phyloP scores from a whole-genome alignment of 2,113 vertebrate genomes.

The Abramis brama region DNA sequence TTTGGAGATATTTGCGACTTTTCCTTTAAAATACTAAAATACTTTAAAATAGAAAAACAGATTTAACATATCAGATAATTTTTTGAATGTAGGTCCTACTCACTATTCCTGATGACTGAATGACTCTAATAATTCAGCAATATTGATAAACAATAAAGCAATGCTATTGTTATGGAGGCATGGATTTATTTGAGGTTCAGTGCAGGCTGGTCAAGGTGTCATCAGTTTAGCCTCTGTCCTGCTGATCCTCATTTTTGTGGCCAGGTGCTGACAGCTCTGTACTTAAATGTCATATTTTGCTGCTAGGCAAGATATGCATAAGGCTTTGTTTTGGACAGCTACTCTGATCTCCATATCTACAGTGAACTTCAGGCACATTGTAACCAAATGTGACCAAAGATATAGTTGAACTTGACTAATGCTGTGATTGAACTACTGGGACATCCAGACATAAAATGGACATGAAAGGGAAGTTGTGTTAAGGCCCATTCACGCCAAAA shows the following conservation, averaged over 20 bases:
- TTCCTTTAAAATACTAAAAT: not conserved
- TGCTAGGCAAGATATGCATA: too few relatives aligned
- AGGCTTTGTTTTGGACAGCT: too few relatives aligned
- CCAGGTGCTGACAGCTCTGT: not conserved
- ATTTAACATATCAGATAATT: too few relatives aligned
- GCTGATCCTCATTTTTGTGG: not conserved
- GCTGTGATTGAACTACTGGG: not conserved
- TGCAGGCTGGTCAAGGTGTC: not conserved
- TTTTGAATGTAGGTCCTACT: too few relatives aligned
- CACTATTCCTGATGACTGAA: too few relatives aligned
- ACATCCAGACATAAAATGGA: not conserved
- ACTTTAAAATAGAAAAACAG: not conserved
- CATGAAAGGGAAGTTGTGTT: too few relatives aligned
- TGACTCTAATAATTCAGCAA: too few relatives aligned
- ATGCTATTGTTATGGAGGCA: not conserved
- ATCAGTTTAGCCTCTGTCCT: not conserved
- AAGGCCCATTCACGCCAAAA: too few relatives aligned
- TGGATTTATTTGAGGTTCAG: not conserved
- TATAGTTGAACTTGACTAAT: slow-evolving; percentile 2
- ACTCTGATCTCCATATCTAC: too few relatives aligned
- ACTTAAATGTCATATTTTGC: too few relatives aligned
- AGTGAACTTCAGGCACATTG: not conserved
- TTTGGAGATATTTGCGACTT: not conserved
- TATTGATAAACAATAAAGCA: not conserved
- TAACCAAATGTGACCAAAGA: not conserved